A percentile compares a stretch with the other conserved stretches of the same genome.
phyloP scores from a whole-genome alignment of 1,140 invertebrate genomes.

The Ostrea edulis region DNA sequence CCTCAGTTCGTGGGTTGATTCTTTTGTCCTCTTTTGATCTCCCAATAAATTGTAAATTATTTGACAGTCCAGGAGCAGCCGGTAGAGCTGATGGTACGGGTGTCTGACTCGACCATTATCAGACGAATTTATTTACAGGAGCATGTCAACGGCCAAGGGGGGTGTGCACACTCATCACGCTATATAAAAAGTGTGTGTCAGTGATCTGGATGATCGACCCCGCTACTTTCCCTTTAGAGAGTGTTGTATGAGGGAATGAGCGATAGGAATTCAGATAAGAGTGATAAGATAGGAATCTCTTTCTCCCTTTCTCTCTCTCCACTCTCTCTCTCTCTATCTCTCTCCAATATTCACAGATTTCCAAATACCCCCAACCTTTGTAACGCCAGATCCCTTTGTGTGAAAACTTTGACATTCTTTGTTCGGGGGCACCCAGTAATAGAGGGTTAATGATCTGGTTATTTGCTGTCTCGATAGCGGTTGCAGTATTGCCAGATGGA shows the following conservation, averaged over 20 bases:
- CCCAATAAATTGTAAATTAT: too few relatives aligned
- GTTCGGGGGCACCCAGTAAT: background rate
- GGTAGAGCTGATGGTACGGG: background rate
- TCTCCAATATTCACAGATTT: background rate
- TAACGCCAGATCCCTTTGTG: background rate
- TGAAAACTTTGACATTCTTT: slow-evolving; percentile 26
- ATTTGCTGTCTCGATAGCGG: too few relatives aligned
- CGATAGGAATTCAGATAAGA: slow-evolving; percentile 3
- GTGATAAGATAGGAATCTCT: background rate
- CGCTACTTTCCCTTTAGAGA: background rate
- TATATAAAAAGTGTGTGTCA: background rate
- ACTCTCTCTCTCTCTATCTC: background rate
- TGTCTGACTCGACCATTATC: background rate
- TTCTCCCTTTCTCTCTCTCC: background rate
- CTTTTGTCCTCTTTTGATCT: background rate
- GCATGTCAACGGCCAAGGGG: background rate
- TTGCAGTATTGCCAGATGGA: background rate
- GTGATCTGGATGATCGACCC: background rate
- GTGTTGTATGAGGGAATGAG: background rate
- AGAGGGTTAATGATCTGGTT: slow-evolving; percentile 11
- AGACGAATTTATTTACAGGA: slow-evolving; percentile 11
- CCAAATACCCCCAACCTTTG: background rate
- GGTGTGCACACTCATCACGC: slow-evolving; percentile 7
- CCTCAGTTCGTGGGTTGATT: background rate
- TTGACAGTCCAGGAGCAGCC: background rate